These are phyloP conservation scores for Benitochromis conjunctus DNA, from an alignment of 2,113 vertebrate genomes.

Conservation along the genomic window DNA sequence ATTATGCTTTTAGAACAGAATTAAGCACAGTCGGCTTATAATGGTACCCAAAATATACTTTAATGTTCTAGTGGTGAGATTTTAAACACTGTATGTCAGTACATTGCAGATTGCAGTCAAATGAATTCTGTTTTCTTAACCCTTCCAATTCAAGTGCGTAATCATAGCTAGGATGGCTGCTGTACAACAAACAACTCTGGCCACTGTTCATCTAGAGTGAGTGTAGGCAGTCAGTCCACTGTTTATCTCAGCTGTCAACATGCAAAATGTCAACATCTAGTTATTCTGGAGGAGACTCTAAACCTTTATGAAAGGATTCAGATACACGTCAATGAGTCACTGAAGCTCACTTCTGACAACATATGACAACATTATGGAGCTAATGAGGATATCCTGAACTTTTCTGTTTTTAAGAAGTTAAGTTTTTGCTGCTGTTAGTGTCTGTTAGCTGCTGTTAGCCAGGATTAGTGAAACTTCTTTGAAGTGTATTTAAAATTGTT, in stretches of 20 bases:
- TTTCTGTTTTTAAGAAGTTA: not conserved
- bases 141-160: not conserved
- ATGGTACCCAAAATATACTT: not conserved
- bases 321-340: not conserved
- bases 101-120: not conserved
- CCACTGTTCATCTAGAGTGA: not conserved
- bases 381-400: not conserved
- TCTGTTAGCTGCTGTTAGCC: not conserved
- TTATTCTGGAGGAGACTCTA: not conserved
- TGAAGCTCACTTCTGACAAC: too few species aligned
- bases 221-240: not conserved
- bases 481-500: not conserved
- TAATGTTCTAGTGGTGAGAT: not conserved
- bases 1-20: not conserved
- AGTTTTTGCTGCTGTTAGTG: rapidly evolving
- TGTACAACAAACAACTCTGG: not conserved
- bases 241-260: not conserved
- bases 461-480: not conserved
- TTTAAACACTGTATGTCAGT: not conserved
- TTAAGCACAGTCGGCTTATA: not conserved
- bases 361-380: too few species aligned
- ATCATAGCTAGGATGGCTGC: not conserved
- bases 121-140: not conserved
- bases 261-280: not conserved
- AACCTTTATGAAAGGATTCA: not conserved